Base-by-base conservation (phyloP, 2,888 invertebrate genomes). In the Cremastobaeus sp. region DNA sequence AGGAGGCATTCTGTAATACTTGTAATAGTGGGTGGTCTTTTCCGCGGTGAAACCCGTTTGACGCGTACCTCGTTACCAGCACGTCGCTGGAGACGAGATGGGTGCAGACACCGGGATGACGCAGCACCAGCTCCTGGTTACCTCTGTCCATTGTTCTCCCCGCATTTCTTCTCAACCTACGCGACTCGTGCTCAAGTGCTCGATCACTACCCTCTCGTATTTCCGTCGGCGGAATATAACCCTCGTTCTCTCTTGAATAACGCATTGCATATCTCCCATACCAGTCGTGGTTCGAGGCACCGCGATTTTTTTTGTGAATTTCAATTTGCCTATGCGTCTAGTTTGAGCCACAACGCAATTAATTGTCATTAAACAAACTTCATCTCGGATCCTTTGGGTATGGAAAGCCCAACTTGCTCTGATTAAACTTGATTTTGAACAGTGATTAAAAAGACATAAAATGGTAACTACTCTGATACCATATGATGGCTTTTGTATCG, bases 151-250 rank as follows among this genome's bases (percentile, higher is more conserved):
- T 87, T 86, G 86, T 87, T 85, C 84, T 82, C 82, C 82, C 82
- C 82, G 83, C 83, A 82, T 83, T 83, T 85, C 82, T 84, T 85
- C 84, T 82, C 79, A 81, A 83, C 86, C 82, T 83, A 84, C 83
- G 82, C 79, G 81, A 85, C 86, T 86, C 87, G 87, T 87, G 87
- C 86, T 87, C 86, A 85, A 87, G 87, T 86, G 83, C 83, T 83
- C 84, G 82, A 84, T 83, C 79, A 80, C 82, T 79, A 83, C 83
- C 83, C 84, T 83, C 76, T 75, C 66, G 60, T 69, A 70, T 74
- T 74, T 70, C 74, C 74, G 65, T 35, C 74, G 70, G 48, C 60
- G 65, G 60, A 75, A 70, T 71, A 75, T 66, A 75, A 75, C 74
- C 74, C 74, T 70, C 74, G 59, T 75, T 75, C 62, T 66, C 74